Conservation (phyloP, 2,888 invertebrate species). For the Brassicogethes aeneus region DNA sequence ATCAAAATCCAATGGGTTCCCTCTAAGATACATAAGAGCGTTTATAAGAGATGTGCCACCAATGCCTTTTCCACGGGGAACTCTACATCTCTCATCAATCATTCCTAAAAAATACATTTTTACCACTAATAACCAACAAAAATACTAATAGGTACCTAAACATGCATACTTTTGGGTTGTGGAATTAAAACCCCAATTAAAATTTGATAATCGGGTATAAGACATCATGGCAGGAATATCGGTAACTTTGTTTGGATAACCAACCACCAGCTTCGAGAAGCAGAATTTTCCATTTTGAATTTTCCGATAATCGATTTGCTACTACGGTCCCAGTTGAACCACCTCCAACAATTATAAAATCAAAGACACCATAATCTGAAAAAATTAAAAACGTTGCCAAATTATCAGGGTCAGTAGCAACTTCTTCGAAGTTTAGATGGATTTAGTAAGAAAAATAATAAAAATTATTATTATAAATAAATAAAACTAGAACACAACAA, state of each 20-base stretch:
- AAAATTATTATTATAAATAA: too few relatives aligned
- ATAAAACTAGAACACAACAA: too few relatives aligned
- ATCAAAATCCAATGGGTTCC: conserved; percentile 41
- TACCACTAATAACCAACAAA: too few relatives aligned
- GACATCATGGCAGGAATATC: conserved; percentile 49
- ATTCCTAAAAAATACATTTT: too few relatives aligned
- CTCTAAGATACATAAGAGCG: conserved; percentile 43
- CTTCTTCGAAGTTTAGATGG: too few relatives aligned
- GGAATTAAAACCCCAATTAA: conserved; percentile 64
- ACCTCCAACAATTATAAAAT: conserved; percentile 16
- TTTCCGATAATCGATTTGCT: conserved; percentile 16
- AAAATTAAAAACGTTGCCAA: too few relatives aligned
- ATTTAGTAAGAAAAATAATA: too few relatives aligned
- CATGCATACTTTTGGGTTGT: conserved; percentile 56
- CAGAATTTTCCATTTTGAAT: conserved; percentile 11
- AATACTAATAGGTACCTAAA: too few relatives aligned
- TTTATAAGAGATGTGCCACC: conserved; percentile 45
- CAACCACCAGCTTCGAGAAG: conserved; percentile 15
- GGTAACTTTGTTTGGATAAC: conserved; percentile 33
- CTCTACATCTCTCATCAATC: too few relatives aligned
- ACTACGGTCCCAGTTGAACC: conserved; percentile 15
- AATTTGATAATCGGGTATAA: conserved; percentile 50
- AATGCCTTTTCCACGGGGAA: conserved; percentile 43
- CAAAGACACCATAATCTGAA: conserved; percentile 11
- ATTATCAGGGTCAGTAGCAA: too few relatives aligned